These are phyloP conservation scores for Apamea epomidion DNA, from an alignment of 2,888 invertebrate genomes.

Conservation along the genomic window DNA sequence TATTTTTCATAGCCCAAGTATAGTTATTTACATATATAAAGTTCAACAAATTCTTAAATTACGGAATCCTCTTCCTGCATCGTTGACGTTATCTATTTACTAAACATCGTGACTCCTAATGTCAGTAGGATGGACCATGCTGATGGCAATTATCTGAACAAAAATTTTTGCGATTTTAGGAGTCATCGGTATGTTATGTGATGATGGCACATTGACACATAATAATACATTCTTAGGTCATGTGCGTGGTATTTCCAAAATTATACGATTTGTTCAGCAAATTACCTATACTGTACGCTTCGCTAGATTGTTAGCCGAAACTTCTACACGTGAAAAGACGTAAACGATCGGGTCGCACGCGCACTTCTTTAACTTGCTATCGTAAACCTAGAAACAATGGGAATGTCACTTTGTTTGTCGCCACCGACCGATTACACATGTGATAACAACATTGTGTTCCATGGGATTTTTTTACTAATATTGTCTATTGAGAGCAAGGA, in stretches of 20 bases:
- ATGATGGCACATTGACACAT: slow-evolving; percentile 11
- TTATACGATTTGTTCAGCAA: slow-evolving; percentile 47
- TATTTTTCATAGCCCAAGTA: neutral
- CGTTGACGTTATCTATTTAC: neutral
- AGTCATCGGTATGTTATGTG: neutral
- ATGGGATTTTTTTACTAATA: slow-evolving; percentile 59
- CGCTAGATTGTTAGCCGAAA: slow-evolving; percentile 58
- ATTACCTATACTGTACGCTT: slow-evolving; percentile 48
- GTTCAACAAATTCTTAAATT: neutral
- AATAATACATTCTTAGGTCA: slow-evolving; percentile 2
- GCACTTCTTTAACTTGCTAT: slow-evolving; percentile 54
- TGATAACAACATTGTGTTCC: slow-evolving; percentile 62
- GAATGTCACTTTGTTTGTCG: slow-evolving; percentile 57
- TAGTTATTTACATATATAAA: neutral
- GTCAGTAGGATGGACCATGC: neutral
- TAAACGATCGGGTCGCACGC: slow-evolving; percentile 59
- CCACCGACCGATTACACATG: slow-evolving; percentile 52
- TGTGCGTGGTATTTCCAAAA: slow-evolving; percentile 39
- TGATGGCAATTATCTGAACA: slow-evolving; percentile 6
- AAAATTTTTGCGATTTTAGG: neutral
- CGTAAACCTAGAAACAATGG: slow-evolving; percentile 67
- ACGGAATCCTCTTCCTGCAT: slow-evolving; percentile 3
- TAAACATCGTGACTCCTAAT: slow-evolving; percentile 5
- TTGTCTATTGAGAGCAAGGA: slow-evolving; percentile 65
- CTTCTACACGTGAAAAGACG: slow-evolving; percentile 43